Evolutionary conservation across 2,888 invertebrate species (phyloP).

Genomic region (Anorthoa munda): DNA sequence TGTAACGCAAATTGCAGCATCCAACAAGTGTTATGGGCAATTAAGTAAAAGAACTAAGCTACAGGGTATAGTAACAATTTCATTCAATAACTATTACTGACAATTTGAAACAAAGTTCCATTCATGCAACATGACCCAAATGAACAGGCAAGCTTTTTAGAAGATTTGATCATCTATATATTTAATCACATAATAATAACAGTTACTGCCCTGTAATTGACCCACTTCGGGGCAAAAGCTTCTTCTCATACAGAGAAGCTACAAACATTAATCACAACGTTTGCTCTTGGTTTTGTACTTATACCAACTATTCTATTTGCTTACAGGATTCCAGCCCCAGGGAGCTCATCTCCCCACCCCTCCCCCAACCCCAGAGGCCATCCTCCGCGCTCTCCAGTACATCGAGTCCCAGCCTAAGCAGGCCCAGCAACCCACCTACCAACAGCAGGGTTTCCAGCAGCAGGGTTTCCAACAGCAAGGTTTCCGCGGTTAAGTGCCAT

Average conservation of each 20-base stretch:
- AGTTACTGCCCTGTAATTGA: too few species aligned
- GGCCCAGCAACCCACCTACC: constrained; percentile 64
- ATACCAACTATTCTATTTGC: constrained; percentile 27
- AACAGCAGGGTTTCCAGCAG: constrained; percentile 66
- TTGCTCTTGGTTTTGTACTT: background rate
- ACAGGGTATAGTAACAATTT: constrained; percentile 2
- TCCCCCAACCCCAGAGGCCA: constrained; percentile 92
- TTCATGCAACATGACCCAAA: background rate
- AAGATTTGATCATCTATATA: background rate
- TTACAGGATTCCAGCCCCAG: constrained; percentile 91
- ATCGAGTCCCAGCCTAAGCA: constrained; percentile 77
- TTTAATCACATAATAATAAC: too few species aligned
- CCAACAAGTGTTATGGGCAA: constrained; percentile 19
- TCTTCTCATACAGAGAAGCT: too few species aligned
- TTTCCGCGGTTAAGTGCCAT: constrained; percentile 80
- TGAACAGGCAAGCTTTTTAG: background rate
- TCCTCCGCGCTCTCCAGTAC: constrained; percentile 88
- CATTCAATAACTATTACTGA: constrained; percentile 11
- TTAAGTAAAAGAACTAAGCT: constrained; percentile 14
- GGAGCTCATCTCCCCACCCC: constrained; percentile 92
- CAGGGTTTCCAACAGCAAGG: constrained; percentile 44
- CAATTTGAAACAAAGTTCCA: background rate
- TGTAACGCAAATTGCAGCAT: constrained; percentile 28
- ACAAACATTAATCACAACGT: too few species aligned
- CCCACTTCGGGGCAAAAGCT: too few species aligned